Evolutionary conservation across 2,113 vertebrate species (phyloP).

Genomic region (Thamnophis sirtalis): DNA sequence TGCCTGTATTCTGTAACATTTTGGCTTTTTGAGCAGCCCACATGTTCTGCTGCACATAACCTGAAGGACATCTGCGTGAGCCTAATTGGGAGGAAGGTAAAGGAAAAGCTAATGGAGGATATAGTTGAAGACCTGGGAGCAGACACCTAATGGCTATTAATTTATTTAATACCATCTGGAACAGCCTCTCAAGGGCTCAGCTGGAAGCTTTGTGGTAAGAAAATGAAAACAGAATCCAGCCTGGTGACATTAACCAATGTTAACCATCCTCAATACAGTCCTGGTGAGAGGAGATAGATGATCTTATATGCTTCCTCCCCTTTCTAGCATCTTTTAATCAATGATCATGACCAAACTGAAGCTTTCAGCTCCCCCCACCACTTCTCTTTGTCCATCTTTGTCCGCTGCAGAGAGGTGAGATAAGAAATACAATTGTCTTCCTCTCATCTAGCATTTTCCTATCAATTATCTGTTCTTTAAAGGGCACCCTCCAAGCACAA

Average conservation of each 20-base stretch:
- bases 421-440: neutral
- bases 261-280: neutral
- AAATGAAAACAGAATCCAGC: slow-evolving; percentile 1
- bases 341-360: neutral
- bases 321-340: slow-evolving; percentile 6
- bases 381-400: neutral
- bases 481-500: neutral
- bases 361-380: neutral
- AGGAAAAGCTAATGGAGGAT: neutral
- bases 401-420: neutral
- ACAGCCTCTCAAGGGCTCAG: neutral
- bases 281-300: neutral
- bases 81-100: neutral
- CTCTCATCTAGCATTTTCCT: slow-evolving; percentile 6
- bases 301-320: neutral
- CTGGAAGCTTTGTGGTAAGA: neutral
- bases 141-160: neutral
- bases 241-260: neutral
- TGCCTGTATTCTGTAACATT: neutral
- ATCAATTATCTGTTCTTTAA: neutral
- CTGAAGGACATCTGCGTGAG: neutral
- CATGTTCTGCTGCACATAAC: neutral
- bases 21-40: neutral
- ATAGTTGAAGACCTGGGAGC: neutral
- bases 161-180: neutral